These are phyloP conservation scores for Eumaeus atala DNA, from an alignment of 1,140 invertebrate genomes.

Conservation along the genomic window DNA sequence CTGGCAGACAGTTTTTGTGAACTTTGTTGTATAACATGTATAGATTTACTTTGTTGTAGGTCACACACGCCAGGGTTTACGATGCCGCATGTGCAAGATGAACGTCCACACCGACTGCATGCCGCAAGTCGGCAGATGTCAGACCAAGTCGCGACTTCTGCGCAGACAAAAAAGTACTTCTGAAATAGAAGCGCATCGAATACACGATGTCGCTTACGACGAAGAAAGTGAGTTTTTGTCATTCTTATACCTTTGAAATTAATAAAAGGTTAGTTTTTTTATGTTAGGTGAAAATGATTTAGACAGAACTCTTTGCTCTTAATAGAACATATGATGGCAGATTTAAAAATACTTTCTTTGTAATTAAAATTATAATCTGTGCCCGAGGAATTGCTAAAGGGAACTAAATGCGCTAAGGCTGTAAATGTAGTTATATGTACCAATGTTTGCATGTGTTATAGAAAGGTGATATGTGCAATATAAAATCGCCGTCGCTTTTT, in stretches of 20 bases:
- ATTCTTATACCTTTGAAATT: background rate
- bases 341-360: too few species aligned
- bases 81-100: constrained; percentile 92
- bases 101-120: constrained; percentile 94
- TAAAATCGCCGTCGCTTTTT: too few species aligned
- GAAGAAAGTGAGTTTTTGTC: constrained; percentile 81
- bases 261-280: constrained; percentile 4
- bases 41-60: constrained; percentile 73
- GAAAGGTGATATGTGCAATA: too few species aligned
- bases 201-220: constrained; percentile 76
- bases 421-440: too few species aligned
- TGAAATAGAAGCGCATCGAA: constrained; percentile 79
- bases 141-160: constrained; percentile 87
- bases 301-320: too few species aligned
- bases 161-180: constrained; percentile 91
- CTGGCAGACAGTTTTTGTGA: too few species aligned
- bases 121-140: constrained; percentile 85
- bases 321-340: too few species aligned
- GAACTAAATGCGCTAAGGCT: too few species aligned
- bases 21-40: too few species aligned
- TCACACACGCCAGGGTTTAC: constrained; percentile 92
- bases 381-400: too few species aligned
- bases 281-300: background rate
- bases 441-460: too few species aligned
- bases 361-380: too few species aligned